Conservation (phyloP, 1,140 invertebrate species). For the Spodoptera litura region DNA sequence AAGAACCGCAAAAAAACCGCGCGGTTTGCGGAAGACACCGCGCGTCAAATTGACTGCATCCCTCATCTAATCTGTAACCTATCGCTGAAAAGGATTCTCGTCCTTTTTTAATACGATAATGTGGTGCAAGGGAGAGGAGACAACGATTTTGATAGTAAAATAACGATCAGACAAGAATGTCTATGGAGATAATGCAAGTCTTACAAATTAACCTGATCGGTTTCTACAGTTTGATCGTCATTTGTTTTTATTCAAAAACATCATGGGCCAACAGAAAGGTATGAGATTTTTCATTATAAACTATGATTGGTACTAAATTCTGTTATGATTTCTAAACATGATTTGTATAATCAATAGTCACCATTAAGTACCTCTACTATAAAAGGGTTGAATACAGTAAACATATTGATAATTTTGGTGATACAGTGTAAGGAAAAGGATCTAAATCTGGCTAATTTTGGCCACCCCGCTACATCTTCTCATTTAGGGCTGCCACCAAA, state of each 20-base stretch:
- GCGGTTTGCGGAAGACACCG: conserved; percentile 74
- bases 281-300: too few species aligned
- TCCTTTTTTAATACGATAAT: conserved; percentile 74
- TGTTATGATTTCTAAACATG: too few species aligned
- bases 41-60: conserved; percentile 74
- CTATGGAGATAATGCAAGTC: not conserved
- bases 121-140: conserved; percentile 59
- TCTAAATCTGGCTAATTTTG: not conserved
- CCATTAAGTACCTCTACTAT: not conserved
- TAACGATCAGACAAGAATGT: too few species aligned
- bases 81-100: conserved; percentile 78
- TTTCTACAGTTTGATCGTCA: too few species aligned
- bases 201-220: too few species aligned
- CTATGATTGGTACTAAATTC: too few species aligned
- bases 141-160: not conserved
- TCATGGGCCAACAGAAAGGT: too few species aligned
- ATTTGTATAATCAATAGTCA: too few species aligned
- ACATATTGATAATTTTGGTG: not conserved
- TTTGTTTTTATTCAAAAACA: too few species aligned
- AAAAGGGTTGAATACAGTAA: not conserved
- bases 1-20: conserved; percentile 63
- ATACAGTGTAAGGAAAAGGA: too few species aligned
- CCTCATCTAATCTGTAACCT: conserved; percentile 82
- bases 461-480: conserved; percentile 51
- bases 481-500: conserved; percentile 54